Evolutionary conservation across 1,140 invertebrate species (phyloP).

Genomic region (Aphaenogaster floridana): DNA sequence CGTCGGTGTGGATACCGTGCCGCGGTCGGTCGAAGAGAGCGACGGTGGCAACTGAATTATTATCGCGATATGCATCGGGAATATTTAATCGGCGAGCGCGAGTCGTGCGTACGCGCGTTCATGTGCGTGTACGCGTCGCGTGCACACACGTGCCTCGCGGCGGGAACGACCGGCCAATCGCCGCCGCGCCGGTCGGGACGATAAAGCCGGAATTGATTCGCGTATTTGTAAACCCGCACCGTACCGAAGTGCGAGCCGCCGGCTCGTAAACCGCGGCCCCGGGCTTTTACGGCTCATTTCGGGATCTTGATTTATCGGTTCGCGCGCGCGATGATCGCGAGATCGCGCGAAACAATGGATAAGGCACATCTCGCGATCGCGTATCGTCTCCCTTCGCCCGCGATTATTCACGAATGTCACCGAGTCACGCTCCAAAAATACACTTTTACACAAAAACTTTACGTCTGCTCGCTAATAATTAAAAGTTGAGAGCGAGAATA

Average conservation of each 20-base stretch:
- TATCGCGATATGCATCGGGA: slow-evolving; percentile 61
- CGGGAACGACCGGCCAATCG: slow-evolving; percentile 60
- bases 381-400: neutral
- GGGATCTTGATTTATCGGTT: slow-evolving; percentile 69
- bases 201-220: slow-evolving; percentile 77
- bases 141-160: slow-evolving; percentile 28
- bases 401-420: neutral
- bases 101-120: neutral
- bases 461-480: neutral
- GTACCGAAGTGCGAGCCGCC: slow-evolving; percentile 54
- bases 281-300: slow-evolving; percentile 75
- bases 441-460: neutral
- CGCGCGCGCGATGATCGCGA: slow-evolving; percentile 1
- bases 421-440: slow-evolving; percentile 8
- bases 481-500: neutral
- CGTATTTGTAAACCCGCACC: slow-evolving; percentile 75
- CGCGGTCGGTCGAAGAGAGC: slow-evolving; percentile 65
- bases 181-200: slow-evolving; percentile 40
- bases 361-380: neutral
- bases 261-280: slow-evolving; percentile 51
- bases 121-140: neutral
- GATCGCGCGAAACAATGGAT: slow-evolving; percentile 47
- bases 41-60: slow-evolving; percentile 70
- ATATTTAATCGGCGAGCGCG: slow-evolving; percentile 63
- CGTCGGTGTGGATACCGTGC: slow-evolving; percentile 30